Evolutionary conservation across 2,888 invertebrate species (phyloP).

Genomic region (Epistrophe eligans): DNA sequence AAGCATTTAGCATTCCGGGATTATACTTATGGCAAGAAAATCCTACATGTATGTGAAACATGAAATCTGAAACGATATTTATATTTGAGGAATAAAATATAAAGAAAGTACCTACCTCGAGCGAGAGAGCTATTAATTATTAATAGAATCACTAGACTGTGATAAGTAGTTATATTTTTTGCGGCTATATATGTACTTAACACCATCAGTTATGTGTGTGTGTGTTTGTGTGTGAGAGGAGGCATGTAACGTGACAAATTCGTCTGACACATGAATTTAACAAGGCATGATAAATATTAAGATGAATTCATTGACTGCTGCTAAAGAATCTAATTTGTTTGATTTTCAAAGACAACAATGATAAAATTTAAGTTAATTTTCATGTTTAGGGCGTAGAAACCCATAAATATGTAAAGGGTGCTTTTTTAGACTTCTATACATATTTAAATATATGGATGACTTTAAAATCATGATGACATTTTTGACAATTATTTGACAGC

Average conservation of each 20-base stretch:
- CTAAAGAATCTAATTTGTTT: too few species aligned
- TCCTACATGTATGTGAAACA: background rate
- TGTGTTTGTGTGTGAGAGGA: background rate
- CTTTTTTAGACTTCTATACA: too few species aligned
- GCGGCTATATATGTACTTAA: background rate
- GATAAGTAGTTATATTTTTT: constrained; percentile 15
- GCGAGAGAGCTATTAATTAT: constrained; percentile 12
- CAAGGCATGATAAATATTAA: too few species aligned
- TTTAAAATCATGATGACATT: too few species aligned
- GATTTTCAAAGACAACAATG: too few species aligned
- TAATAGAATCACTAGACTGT: constrained; percentile 49
- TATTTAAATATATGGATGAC: too few species aligned
- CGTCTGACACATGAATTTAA: constrained; percentile 55
- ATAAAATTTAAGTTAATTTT: too few species aligned
- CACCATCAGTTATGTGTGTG: background rate
- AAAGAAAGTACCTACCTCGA: constrained; percentile 26
- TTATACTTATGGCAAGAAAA: constrained; percentile 14
- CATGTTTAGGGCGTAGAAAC: too few species aligned
- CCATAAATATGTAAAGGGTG: too few species aligned
- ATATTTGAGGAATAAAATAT: constrained; percentile 10
- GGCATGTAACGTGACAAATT: constrained; percentile 37
- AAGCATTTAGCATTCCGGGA: constrained; percentile 46
- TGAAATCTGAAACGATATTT: background rate
- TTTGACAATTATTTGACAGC: too few species aligned
- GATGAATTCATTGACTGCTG: too few species aligned